phyloP scores from a whole-genome alignment of 2,888 invertebrate species.

The Thysanoteuthis rhombus region DNA sequence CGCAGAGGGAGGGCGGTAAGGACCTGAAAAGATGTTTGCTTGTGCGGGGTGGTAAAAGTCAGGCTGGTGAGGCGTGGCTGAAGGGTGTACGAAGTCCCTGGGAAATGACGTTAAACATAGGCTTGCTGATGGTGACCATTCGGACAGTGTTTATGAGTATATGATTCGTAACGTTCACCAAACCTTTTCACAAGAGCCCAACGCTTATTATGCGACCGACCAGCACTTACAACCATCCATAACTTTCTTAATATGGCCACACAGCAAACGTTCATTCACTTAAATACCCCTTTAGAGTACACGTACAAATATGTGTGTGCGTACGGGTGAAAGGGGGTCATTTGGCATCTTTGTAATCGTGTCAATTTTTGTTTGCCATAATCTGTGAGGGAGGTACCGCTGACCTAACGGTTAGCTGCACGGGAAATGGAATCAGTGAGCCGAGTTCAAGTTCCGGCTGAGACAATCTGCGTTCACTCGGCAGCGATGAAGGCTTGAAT shows the following conservation, averaged over 20 bases:
- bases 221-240: background rate
- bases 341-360: background rate
- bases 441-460: too few species aligned
- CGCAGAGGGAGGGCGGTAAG: background rate
- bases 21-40: background rate
- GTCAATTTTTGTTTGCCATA: background rate
- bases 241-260: background rate
- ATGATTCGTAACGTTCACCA: background rate
- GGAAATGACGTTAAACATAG: background rate
- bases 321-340: background rate
- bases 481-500: too few species aligned
- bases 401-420: too few species aligned
- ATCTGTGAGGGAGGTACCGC: too few species aligned
- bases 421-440: too few species aligned
- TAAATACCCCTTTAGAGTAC: background rate
- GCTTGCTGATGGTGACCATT: background rate
- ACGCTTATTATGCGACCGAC: background rate
- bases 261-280: background rate
- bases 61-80: background rate
- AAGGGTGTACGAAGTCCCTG: background rate
- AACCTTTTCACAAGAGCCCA: background rate
- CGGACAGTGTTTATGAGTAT: background rate
- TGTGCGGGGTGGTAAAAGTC: background rate
- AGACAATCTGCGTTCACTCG: too few species aligned
- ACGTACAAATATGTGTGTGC: background rate